Evolutionary conservation across 2,888 invertebrate genomes (phyloP).

Genomic region (Ennomos erosarius): DNA sequence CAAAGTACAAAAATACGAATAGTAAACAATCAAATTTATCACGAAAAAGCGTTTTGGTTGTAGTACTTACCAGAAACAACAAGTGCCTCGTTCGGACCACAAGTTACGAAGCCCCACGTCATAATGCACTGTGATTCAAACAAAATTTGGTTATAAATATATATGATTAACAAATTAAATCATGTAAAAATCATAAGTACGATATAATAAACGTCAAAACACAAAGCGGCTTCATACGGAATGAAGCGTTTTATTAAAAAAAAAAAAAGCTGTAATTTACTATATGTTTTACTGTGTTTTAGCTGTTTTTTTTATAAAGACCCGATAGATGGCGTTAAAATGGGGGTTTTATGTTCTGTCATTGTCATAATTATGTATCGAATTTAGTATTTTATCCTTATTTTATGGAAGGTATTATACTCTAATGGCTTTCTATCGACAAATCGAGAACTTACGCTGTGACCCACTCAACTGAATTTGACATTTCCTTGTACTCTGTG

Average conservation of each 20-base stretch:
- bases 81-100: constrained; percentile 97
- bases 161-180: constrained; percentile 51
- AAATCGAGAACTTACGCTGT: too few species aligned
- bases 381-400: too few species aligned
- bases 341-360: too few species aligned
- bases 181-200: constrained; percentile 55
- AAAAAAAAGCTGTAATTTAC: too few species aligned
- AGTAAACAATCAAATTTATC: constrained; percentile 10
- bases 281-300: too few species aligned
- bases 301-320: too few species aligned
- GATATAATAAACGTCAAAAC: constrained; percentile 57
- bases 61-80: constrained; percentile 93
- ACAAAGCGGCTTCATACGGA: constrained; percentile 50
- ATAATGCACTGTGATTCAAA: constrained; percentile 64
- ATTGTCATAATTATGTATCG: too few species aligned
- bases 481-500: too few species aligned
- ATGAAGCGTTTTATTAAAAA: not conserved
- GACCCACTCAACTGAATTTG: too few species aligned
- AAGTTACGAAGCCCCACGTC: constrained; percentile 96
- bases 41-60: constrained; percentile 11
- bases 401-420: too few species aligned
- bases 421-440: too few species aligned
- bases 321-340: too few species aligned
- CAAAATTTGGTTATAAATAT: constrained; percentile 51
- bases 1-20: constrained; percentile 1